Evolutionary conservation across 2,888 invertebrate genomes (phyloP).

Genomic region (Esperia sulphurella): DNA sequence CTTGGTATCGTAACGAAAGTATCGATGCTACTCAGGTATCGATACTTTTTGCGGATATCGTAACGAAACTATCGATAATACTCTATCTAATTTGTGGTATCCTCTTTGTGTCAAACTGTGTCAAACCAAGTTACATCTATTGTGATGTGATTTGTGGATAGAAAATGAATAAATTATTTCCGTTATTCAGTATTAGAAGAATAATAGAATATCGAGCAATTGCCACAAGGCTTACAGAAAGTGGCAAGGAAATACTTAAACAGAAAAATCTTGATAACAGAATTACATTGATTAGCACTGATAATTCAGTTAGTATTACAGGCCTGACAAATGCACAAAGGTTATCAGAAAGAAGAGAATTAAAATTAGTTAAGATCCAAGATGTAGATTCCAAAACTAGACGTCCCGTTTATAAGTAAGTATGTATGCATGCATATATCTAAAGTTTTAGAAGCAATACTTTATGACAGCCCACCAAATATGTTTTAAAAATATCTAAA

Average conservation of each 20-base stretch:
- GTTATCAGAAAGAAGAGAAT: constrained; percentile 82
- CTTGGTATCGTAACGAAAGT: too few species aligned
- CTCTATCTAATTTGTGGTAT: too few species aligned
- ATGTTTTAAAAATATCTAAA: too few species aligned
- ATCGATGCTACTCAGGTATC: too few species aligned
- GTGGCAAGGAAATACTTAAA: constrained; percentile 69
- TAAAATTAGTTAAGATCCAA: constrained; percentile 84
- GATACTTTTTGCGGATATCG: too few species aligned
- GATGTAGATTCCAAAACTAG: constrained; percentile 84
- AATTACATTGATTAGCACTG: constrained; percentile 82
- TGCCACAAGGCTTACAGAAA: constrained; percentile 49
- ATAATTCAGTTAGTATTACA: constrained; percentile 78
- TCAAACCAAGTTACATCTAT: too few species aligned
- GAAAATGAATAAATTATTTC: constrained; percentile 47
- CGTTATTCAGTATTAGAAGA: constrained; percentile 32
- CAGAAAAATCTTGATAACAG: constrained; percentile 59
- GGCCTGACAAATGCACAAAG: constrained; percentile 85
- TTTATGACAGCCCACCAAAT: too few species aligned
- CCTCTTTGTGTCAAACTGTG: too few species aligned
- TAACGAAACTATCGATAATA: too few species aligned
- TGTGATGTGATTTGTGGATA: not conserved
- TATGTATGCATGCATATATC: too few species aligned
- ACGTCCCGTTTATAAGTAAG: constrained; percentile 83
- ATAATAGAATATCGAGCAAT: constrained; percentile 41
- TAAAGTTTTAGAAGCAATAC: too few species aligned